A percentile compares a stretch with the other conserved stretches of the same genome.
phyloP scores from a whole-genome alignment of 1,140 invertebrate genomes.

The Atta cephalotes region DNA sequence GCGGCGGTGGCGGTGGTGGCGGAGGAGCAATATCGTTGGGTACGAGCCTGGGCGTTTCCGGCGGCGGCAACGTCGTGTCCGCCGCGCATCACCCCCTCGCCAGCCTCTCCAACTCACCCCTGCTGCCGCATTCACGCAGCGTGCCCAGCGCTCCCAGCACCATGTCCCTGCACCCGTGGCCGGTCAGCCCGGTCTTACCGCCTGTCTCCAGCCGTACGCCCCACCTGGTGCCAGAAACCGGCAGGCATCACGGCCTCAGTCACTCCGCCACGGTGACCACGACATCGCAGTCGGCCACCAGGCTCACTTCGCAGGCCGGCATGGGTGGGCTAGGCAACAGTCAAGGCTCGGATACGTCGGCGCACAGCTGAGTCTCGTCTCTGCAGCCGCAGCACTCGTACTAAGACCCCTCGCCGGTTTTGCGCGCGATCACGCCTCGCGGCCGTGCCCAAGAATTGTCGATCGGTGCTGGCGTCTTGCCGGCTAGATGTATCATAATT shows the following conservation, averaged over 20 bases:
- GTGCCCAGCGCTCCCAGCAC: conserved; percentile 86
- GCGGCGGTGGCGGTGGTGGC: too few species aligned
- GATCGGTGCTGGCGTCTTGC: not conserved
- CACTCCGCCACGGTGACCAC: conserved; percentile 85
- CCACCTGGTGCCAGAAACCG: conserved; percentile 91
- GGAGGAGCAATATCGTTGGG: too few species aligned
- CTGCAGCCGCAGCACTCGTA: conserved; percentile 86
- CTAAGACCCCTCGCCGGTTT: conserved; percentile 67
- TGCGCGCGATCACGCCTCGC: conserved; percentile 18
- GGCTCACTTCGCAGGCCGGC: conserved; percentile 81
- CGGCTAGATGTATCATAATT: not conserved
- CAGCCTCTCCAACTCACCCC: too few species aligned
- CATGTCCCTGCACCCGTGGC: conserved; percentile 89
- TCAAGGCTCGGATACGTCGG: conserved; percentile 83
- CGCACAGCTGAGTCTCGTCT: conserved; percentile 85
- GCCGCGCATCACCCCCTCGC: too few species aligned
- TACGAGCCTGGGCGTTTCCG: too few species aligned
- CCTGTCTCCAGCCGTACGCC: conserved; percentile 90
- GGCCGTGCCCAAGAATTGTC: not conserved
- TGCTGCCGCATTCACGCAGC: conserved; percentile 87
- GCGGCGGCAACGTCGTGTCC: too few species aligned
- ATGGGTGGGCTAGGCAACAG: conserved; percentile 83
- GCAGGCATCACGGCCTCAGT: conserved; percentile 82
- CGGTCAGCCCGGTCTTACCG: conserved; percentile 90
- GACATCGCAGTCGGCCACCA: conserved; percentile 81